A percentile compares a stretch with the other conserved stretches of the same genome.
Evolutionary conservation across 2,797 vertebrate genomes (phyloP).

Genomic region (Poecile montanus): DNA sequence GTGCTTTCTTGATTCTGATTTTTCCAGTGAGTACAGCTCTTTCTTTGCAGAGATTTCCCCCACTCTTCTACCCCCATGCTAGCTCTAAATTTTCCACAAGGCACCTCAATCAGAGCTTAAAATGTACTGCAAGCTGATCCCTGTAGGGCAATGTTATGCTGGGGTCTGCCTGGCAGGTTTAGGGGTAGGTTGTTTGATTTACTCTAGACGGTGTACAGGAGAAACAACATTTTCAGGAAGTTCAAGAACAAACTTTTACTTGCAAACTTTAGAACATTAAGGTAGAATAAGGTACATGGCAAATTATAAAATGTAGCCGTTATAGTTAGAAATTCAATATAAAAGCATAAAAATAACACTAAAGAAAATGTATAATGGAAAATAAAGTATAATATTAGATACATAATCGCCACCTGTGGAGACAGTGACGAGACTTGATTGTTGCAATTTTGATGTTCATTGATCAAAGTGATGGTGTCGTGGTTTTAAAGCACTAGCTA

Average conservation of each 20-base stretch:
- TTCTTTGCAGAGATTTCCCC: not conserved
- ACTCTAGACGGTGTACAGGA: not conserved
- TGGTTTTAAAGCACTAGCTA: too few relatives aligned
- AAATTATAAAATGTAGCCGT: not conserved
- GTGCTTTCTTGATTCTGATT: not conserved
- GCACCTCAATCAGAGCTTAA: not conserved
- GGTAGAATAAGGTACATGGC: not conserved
- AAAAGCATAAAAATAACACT: not conserved
- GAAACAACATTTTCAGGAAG: not conserved
- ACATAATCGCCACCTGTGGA: not conserved
- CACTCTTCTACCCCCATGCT: not conserved
- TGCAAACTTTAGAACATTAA: not conserved
- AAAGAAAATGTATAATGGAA: not conserved
- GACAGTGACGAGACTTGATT: not conserved
- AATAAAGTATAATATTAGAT: not conserved
- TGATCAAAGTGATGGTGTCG: not conserved
- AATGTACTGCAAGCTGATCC: not conserved
- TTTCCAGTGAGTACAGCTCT: not conserved
- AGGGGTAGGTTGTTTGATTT: not conserved
- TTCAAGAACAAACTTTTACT: not conserved
- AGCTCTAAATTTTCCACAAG: not conserved
- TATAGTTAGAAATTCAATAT: not conserved
- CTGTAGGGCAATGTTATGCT: not conserved
- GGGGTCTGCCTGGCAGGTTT: not conserved
- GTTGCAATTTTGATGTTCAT: not conserved